Evolutionary conservation across 2,888 invertebrate species (phyloP).

Genomic region (Caenorhabditis drosophilae): DNA sequence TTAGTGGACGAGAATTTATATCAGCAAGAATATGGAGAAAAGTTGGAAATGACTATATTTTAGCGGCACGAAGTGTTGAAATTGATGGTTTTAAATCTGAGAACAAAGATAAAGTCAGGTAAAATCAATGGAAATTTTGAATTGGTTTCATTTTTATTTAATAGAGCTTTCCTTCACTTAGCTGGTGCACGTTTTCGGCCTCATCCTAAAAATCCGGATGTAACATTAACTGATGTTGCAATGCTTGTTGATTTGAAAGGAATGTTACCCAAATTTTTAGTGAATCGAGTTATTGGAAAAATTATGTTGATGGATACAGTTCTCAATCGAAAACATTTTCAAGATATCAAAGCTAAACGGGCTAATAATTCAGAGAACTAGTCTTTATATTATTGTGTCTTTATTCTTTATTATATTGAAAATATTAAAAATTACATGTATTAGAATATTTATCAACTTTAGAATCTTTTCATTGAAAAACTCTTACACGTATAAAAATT

Average conservation of each 20-base stretch:
- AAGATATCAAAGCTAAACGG: slow-evolving; percentile 29
- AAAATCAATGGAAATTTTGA: no score
- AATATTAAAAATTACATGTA: no score
- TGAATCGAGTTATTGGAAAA: slow-evolving; percentile 55
- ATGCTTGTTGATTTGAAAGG: slow-evolving; percentile 57
- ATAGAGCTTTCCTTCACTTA: slow-evolving; percentile 48
- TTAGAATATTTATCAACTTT: no score
- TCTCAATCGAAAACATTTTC: slow-evolving; percentile 51
- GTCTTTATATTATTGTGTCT: neutral
- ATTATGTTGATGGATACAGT: slow-evolving; percentile 57
- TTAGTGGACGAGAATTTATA: slow-evolving; percentile 58
- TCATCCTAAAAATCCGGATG: slow-evolving; percentile 38
- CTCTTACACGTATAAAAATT: slow-evolving; percentile 7
- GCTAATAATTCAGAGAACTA: no score
- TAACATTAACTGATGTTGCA: slow-evolving; percentile 52
- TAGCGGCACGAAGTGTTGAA: slow-evolving; percentile 53
- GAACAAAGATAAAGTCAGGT: slow-evolving; percentile 50
- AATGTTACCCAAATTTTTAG: slow-evolving; percentile 50
- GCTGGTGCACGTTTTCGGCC: slow-evolving; percentile 54
- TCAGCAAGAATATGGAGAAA: slow-evolving; percentile 51
- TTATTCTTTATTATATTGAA: no score
- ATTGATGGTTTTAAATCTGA: slow-evolving; percentile 38
- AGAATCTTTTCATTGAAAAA: no score
- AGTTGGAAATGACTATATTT: slow-evolving; percentile 39
- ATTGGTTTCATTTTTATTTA: no score